These are phyloP conservation scores for Eurosta solidaginis DNA, from an alignment of 1,140 invertebrate species.

Conservation along the genomic window DNA sequence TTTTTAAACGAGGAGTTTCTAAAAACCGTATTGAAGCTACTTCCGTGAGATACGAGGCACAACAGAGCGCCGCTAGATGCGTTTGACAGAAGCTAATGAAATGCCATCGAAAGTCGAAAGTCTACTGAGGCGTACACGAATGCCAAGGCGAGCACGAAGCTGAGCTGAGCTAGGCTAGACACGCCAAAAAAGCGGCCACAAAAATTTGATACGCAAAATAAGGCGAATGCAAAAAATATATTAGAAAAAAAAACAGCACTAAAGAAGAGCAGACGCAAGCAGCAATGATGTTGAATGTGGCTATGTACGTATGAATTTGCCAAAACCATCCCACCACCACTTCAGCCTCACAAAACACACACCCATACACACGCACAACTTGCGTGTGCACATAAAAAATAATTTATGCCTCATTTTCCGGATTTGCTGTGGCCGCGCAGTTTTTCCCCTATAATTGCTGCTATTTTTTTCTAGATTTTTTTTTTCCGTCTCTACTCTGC, in stretches of 20 bases:
- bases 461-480: not conserved
- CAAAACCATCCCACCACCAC: not conserved
- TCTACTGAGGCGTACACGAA: not conserved
- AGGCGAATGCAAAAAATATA: not conserved
- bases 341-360: not conserved
- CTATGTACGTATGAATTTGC: not conserved
- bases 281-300: not conserved
- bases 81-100: not conserved
- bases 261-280: not conserved
- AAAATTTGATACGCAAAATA: conserved; percentile 17
- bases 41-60: not conserved
- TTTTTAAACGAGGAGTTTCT: not conserved
- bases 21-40: not conserved
- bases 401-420: conserved; percentile 24
- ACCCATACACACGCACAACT: not conserved
- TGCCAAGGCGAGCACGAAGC: conserved; percentile 6
- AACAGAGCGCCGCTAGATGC: not conserved
- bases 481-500: not conserved
- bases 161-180: not conserved
- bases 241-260: not conserved
- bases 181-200: not conserved
- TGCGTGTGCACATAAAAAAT: not conserved
- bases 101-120: conserved; percentile 16
- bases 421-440: not conserved
- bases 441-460: not conserved